Conservation (phyloP, 2,797 vertebrate species). For the Myiotriccus ornatus region DNA sequence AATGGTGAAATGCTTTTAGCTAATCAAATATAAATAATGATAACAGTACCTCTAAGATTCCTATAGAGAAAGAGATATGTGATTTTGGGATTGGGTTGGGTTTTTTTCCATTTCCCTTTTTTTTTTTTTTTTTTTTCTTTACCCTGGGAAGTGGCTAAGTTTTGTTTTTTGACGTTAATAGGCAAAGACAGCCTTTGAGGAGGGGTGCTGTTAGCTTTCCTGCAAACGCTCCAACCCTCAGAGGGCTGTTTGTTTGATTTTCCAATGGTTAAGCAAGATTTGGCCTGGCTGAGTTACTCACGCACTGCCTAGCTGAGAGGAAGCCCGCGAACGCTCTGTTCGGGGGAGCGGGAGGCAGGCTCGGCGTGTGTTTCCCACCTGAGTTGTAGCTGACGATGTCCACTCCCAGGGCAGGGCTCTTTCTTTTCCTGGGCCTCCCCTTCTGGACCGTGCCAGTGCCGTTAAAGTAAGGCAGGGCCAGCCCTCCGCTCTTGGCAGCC, state of each 20-base stretch:
- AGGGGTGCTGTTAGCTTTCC: conserved; percentile 55
- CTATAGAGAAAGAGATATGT: neutral
- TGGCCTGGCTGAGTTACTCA: conserved; percentile 8
- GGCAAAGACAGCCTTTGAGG: conserved; percentile 39
- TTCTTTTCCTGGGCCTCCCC: conserved; percentile 93
- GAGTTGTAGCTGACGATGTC: conserved; percentile 93
- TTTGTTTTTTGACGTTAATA: conserved; percentile 54
- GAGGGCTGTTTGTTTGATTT: conserved; percentile 55
- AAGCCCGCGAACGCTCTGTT: neutral
- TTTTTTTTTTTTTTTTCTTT: neutral
- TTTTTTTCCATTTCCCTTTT: neutral
- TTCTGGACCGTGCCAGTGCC: conserved; percentile 93
- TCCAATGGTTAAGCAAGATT: conserved; percentile 28
- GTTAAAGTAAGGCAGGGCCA: conserved; percentile 93
- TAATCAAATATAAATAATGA: neutral
- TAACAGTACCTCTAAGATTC: neutral
- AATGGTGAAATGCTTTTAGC: neutral
- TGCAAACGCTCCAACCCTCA: conserved; percentile 28
- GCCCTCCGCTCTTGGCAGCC: conserved; percentile 90
- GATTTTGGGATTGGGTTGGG: neutral
- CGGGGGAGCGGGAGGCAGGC: neutral
- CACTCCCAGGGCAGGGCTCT: conserved; percentile 94
- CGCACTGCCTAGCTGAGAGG: neutral
- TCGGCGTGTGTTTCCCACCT: conserved; percentile 78
- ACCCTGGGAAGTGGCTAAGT: conserved; percentile 36